Percentiles rank a stretch among this genome's conserved stretches.
Evolutionary conservation across 2,113 vertebrate genomes (phyloP).

Genomic region (Phoxinus phoxinus): DNA sequence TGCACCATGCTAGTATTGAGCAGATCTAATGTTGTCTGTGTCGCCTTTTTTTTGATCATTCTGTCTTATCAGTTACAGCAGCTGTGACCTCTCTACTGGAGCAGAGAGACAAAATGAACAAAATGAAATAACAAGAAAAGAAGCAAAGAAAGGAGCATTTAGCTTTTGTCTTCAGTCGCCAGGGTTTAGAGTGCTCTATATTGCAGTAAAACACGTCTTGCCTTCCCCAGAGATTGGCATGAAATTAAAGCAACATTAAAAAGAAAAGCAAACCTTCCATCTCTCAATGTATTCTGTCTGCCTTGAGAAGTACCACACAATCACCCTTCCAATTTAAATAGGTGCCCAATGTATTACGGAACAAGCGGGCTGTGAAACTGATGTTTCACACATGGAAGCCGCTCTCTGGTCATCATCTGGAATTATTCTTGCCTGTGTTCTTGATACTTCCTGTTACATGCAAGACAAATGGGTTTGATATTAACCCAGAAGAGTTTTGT

Average conservation of each 20-base stretch:
- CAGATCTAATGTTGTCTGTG: constrained; percentile 45
- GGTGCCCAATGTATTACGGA: background rate
- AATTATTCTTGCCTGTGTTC: background rate
- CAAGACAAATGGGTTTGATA: background rate
- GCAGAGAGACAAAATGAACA: constrained; percentile 19
- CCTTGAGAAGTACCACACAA: constrained; percentile 32
- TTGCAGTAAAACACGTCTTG: background rate
- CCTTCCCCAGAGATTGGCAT: background rate
- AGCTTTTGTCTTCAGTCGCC: constrained; percentile 6
- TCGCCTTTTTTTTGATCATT: constrained; percentile 39
- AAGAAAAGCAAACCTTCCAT: background rate
- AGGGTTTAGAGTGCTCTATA: background rate
- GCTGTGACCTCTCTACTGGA: constrained; percentile 59
- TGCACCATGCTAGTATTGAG: constrained; percentile 38
- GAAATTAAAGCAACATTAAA: constrained; percentile 19
- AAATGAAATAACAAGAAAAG: constrained; percentile 53
- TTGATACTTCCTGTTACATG: background rate
- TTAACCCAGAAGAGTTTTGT: constrained; percentile 21
- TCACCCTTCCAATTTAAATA: background rate
- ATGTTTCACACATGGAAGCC: background rate
- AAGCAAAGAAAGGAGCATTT: constrained; percentile 31
- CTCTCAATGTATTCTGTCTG: background rate
- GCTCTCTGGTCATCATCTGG: background rate
- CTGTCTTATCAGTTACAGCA: constrained; percentile 55
- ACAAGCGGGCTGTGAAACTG: background rate